Evolutionary conservation across 1,140 invertebrate species (phyloP), one percentile per base, ranked within the genome.

Genomic region (Drosophila arizonae): DNA sequence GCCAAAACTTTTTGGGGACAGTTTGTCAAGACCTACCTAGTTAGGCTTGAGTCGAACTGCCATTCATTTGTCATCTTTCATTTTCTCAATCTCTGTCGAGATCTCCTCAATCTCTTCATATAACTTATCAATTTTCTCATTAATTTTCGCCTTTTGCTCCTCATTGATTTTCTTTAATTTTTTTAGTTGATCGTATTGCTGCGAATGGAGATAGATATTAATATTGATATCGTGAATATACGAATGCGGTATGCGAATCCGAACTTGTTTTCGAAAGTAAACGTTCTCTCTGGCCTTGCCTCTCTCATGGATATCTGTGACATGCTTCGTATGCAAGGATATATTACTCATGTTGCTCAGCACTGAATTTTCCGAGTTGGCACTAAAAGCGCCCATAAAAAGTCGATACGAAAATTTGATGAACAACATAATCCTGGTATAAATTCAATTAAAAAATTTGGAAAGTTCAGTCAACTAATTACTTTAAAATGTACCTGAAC

Each of bases 121-220:
- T 1, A 61, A 26, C 11, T 43, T 4, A 0, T 52, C 0, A 5
- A 51, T 68, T 41, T 41, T 2, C 1, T 39, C 3, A 11, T 24
- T 4, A 11, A 24, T 28, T 28, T 39, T 39, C 0, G 11, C 11
- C 36, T 30, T 0, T 24, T 4, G 15, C 6, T 41, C 2, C 17
- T 4, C 11, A 68, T 15, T 45, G 13, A 68, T 8, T 45, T 26
- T 5, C 6, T 24, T 10, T 0, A 26, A 57, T 39, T 10, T 6
- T 4, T 39, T 10, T 2, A 70, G n/a, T 10, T 70, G 67, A 8
- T 70, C 51, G 13, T 33, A 21, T 64, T 70, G 51, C 67, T 70
- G 1, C 0, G 13, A 15, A 10, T 6, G 13, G 6, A 17, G 11
- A 46, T n/a, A 3, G 3, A 15, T 0, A 15, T 15, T 45, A 13